These are phyloP conservation scores for Leiothrix lutea DNA, from an alignment of 2,113 vertebrate species.

Conservation along the genomic window DNA sequence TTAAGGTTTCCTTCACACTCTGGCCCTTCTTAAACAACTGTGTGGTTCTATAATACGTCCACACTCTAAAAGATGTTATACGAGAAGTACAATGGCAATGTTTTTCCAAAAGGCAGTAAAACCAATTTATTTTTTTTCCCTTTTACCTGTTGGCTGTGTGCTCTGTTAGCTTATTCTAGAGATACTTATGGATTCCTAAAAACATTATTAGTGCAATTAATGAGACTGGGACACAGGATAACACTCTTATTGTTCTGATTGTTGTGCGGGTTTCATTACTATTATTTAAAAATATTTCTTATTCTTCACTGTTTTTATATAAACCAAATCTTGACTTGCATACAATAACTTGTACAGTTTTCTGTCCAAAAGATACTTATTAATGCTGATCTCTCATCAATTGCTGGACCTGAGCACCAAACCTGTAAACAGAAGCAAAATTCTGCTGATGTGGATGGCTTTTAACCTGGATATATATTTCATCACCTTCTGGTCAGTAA, in stretches of 20 bases:
- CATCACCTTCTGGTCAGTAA: neutral
- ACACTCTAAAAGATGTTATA: neutral
- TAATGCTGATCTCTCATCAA: neutral
- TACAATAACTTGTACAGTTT: neutral
- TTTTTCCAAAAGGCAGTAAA: neutral
- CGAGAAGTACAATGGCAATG: neutral
- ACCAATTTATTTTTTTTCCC: neutral
- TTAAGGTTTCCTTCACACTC: neutral
- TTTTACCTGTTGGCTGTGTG: neutral
- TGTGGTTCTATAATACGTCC: neutral
- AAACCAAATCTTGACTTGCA: neutral
- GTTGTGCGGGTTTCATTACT: neutral
- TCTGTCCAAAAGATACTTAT: neutral
- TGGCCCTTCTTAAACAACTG: neutral
- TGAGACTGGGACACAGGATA: neutral
- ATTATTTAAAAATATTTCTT: neutral
- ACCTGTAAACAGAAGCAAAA: neutral
- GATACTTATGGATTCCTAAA: neutral
- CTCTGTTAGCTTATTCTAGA: neutral
- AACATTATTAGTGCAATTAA: neutral
- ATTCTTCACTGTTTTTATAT: neutral
- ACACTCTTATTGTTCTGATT: neutral
- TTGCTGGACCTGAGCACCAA: neutral
- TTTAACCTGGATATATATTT: neutral
- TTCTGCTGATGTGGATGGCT: neutral